These are phyloP conservation scores for Distichodus sexfasciatus DNA, from an alignment of 2,797 vertebrate genomes.

Conservation along the genomic window DNA sequence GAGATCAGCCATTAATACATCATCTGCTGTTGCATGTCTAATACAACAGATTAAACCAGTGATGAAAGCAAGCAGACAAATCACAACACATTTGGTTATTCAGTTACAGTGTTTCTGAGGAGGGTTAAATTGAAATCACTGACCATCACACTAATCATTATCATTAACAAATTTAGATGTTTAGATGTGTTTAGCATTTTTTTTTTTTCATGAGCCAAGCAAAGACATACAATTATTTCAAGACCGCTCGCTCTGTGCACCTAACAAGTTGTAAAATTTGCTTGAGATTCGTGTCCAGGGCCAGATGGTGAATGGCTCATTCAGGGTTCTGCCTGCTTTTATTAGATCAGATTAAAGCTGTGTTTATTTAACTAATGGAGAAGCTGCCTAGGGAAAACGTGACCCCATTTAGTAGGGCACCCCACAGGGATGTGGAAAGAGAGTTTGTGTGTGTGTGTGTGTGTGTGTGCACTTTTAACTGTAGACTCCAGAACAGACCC, in stretches of 20 bases:
- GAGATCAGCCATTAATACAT: background rate
- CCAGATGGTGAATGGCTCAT: background rate
- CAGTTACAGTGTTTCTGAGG: too few relatives aligned
- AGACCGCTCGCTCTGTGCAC: too few relatives aligned
- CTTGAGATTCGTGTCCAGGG: background rate
- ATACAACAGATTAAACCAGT: background rate
- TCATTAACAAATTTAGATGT: too few relatives aligned
- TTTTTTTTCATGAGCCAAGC: background rate
- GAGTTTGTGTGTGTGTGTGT: slow-evolving; percentile 6
- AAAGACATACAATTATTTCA: background rate
- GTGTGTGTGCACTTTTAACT: slow-evolving; percentile 23
- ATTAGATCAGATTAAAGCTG: slow-evolving; percentile 41
- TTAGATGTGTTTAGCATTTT: too few relatives aligned
- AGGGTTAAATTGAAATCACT: too few relatives aligned
- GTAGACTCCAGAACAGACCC: background rate
- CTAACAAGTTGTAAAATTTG: background rate
- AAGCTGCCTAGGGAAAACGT: slow-evolving; percentile 20
- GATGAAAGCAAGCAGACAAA: background rate
- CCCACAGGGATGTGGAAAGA: background rate
- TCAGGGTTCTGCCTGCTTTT: slow-evolving; percentile 9
- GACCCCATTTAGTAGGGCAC: slow-evolving; percentile 30
- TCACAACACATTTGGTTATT: background rate
- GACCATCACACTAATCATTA: too few relatives aligned
- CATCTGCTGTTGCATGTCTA: background rate
- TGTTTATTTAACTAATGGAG: slow-evolving; percentile 44